phyloP scores from a whole-genome alignment of 2,888 invertebrate genomes.

The Terebella lapidaria region DNA sequence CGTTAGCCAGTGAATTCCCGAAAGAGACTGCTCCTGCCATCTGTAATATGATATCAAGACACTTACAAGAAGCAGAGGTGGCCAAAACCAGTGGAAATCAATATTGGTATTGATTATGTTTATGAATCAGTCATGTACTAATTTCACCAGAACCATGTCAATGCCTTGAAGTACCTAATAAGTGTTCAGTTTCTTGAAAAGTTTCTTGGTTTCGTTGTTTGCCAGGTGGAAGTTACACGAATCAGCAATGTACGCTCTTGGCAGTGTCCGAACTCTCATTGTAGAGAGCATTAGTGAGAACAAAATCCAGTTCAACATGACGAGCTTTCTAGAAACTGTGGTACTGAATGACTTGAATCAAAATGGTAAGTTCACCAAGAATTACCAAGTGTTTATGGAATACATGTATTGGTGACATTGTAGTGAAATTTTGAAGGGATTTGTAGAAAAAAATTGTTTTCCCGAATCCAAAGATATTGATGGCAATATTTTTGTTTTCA shows the following conservation, averaged over 20 bases:
- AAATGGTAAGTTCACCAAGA: constrained; percentile 30
- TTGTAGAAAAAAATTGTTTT: too few species aligned
- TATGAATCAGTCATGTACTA: too few species aligned
- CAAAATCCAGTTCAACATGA: constrained; percentile 50
- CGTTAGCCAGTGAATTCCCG: constrained; percentile 59
- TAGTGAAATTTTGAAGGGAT: too few species aligned
- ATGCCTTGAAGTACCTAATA: too few species aligned
- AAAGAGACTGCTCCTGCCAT: constrained; percentile 59
- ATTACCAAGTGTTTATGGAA: neutral
- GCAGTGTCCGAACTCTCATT: constrained; percentile 57
- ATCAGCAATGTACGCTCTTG: constrained; percentile 63
- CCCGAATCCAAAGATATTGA: too few species aligned
- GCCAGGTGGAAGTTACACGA: constrained; percentile 66
- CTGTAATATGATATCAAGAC: constrained; percentile 61
- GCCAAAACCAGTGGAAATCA: constrained; percentile 54
- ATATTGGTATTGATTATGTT: too few species aligned
- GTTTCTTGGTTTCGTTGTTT: neutral
- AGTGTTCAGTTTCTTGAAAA: too few species aligned
- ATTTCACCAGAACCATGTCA: too few species aligned
- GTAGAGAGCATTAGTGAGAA: constrained; percentile 49
- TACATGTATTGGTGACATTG: too few species aligned
- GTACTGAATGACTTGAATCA: constrained; percentile 57
- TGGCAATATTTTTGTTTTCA: too few species aligned
- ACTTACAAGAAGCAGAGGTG: constrained; percentile 60
- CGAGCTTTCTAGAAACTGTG: constrained; percentile 56